These are phyloP conservation scores for Pteromalus puparum DNA, from an alignment of 1,140 invertebrate genomes.

Conservation along the genomic window DNA sequence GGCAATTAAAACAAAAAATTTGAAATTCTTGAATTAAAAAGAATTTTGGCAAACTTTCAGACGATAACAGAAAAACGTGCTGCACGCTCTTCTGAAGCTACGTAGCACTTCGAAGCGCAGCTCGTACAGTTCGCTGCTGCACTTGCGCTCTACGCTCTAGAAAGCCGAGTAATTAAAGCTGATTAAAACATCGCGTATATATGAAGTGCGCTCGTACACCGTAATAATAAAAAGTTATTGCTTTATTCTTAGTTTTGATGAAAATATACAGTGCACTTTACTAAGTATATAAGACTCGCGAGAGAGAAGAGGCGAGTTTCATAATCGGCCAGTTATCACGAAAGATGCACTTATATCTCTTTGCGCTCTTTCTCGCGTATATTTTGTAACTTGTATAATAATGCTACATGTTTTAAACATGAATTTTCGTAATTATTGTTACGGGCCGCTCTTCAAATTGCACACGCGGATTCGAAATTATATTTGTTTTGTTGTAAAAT, in stretches of 20 bases:
- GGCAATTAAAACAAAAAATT: too few species aligned
- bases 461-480: not conserved
- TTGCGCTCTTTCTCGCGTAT: not conserved
- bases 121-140: not conserved
- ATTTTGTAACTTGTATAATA: conserved; percentile 18
- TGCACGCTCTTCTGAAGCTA: not conserved
- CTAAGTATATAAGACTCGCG: too few species aligned
- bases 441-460: not conserved
- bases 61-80: not conserved
- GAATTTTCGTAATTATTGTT: not conserved
- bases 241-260: conserved; percentile 21
- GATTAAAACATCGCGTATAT: conserved; percentile 30
- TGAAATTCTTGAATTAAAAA: too few species aligned
- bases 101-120: not conserved
- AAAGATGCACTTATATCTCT: not conserved
- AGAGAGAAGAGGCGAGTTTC: too few species aligned
- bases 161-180: conserved; percentile 42
- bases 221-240: conserved; percentile 25
- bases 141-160: conserved; percentile 25
- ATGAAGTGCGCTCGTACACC: not conserved
- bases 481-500: not conserved
- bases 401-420: not conserved
- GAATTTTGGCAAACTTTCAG: too few species aligned
- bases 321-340: conserved; percentile 19
- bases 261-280: not conserved